These are phyloP conservation scores for Hiodon alosoides DNA, from an alignment of 2,113 vertebrate genomes.

Conservation along the genomic window DNA sequence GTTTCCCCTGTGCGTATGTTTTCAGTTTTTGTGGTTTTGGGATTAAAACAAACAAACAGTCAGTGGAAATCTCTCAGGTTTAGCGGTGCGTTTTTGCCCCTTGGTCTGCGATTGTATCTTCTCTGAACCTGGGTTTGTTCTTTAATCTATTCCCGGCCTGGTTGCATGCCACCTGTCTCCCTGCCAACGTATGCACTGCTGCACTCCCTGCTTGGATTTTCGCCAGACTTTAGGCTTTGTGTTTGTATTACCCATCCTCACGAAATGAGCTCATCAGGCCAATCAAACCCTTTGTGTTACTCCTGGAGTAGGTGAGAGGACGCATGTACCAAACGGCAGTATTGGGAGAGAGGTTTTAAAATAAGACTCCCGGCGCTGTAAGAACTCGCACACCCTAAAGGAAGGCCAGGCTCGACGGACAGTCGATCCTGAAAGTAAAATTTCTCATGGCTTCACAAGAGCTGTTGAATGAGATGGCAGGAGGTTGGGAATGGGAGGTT, in stretches of 20 bases:
- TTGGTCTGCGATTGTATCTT: neutral
- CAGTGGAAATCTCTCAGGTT: neutral
- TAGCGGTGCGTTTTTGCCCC: neutral
- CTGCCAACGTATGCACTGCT: too few relatives aligned
- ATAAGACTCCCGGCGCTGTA: constrained; percentile 9
- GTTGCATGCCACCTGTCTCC: too few relatives aligned
- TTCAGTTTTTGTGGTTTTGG: neutral
- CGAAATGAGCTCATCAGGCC: too few relatives aligned
- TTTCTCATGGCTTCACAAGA: constrained; percentile 59
- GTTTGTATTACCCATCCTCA: too few relatives aligned
- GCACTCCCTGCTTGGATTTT: too few relatives aligned
- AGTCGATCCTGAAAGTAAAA: constrained; percentile 49
- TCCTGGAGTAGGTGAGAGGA: neutral
- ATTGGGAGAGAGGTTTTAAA: neutral
- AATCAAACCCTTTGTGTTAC: too few relatives aligned
- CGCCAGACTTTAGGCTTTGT: too few relatives aligned
- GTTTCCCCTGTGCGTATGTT: neutral
- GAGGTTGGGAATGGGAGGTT: constrained; percentile 26
- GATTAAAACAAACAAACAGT: neutral
- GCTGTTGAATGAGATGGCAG: constrained; percentile 58
- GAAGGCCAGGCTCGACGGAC: constrained; percentile 28
- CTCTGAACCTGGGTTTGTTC: neutral
- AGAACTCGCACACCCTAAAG: constrained; percentile 42
- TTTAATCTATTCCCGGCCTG: too few relatives aligned
- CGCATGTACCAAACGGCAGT: neutral